phyloP scores from a whole-genome alignment of 2,888 invertebrate species.

The Caenorhabditis doughertyi region DNA sequence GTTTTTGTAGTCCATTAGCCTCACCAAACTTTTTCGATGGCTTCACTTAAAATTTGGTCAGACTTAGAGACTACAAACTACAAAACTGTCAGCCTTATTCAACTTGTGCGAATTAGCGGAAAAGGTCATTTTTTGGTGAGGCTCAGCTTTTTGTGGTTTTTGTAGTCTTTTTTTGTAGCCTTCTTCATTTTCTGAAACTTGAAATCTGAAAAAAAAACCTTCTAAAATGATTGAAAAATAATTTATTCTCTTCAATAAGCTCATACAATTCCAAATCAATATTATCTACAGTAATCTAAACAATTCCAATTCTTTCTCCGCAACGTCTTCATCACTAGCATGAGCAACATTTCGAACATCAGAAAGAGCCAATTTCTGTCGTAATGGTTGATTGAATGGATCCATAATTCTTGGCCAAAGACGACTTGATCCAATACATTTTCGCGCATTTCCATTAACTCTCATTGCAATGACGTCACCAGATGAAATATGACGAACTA shows the following conservation, averaged over 20 bases:
- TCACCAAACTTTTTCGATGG: too few relatives aligned
- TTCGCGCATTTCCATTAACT: conserved; percentile 65
- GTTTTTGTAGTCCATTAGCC: too few relatives aligned
- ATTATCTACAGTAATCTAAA: conserved; percentile 28
- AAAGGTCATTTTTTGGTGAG: too few relatives aligned
- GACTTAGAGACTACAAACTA: too few relatives aligned
- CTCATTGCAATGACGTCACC: conserved; percentile 73
- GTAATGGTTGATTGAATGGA: conserved; percentile 85
- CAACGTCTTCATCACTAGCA: conserved; percentile 72
- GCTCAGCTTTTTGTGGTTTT: background rate
- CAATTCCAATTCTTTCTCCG: conserved; percentile 32
- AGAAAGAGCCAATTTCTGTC: conserved; percentile 92
- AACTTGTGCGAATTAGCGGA: too few relatives aligned
- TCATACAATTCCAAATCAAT: background rate
- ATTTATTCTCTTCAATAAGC: background rate
- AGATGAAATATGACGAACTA: conserved; percentile 72
- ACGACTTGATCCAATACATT: conserved; percentile 66
- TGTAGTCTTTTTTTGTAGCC: too few relatives aligned
- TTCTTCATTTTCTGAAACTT: background rate
- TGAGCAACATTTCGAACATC: conserved; percentile 96
- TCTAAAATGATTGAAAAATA: background rate
- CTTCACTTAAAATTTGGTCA: too few relatives aligned
- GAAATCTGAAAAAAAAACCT: background rate
- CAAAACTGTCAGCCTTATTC: too few relatives aligned
- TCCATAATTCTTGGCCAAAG: conserved; percentile 64